Base-by-base conservation (phyloP, 92 coral and sea anemone species). In the Metridium senile region DNA sequence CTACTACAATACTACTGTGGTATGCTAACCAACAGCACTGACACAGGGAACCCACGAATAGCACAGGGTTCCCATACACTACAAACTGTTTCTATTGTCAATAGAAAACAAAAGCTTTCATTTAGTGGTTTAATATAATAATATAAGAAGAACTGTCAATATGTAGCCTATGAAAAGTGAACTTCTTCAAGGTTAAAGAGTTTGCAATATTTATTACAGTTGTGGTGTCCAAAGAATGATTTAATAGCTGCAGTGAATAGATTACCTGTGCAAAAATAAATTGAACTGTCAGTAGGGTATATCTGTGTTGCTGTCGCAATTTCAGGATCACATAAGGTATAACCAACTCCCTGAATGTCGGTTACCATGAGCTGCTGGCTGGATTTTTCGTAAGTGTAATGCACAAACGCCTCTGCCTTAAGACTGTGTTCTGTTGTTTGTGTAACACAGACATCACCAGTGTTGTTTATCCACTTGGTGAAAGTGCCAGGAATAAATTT, bases 311-410 rank as follows among this genome's bases (percentile, higher is more conserved):
- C n/a, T n/a, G n/a, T 66, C 11, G 71, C 71, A 4, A 66, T 66
- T 33, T 66, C 71, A 30, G 51, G 71, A 33, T 66, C 71, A 66
- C 71, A 66, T 11, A 66, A 39, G 25, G 71, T 66, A 30, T 66
- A 66, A 33, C 30, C 72, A 20, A 33, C 18, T 23, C n/a, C 72
- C 20, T 68, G 72, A 33, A 68, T 68, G 54, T 68, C 72, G 1
- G 54, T 33, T n/a, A 68, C 72, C 54, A 68, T 68, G 11, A 68
- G 51, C 19, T 68, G 72, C 7, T 34, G 9, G 26, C 35, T 1
- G 0, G 54, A 34, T 25, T 34, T 33, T 1, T 9, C 13, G 9
- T 67, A 67, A 8, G 53, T 67, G 29, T 67, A 67, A 25, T 67
- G 53, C 2, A 33, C 72, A 34, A 33, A 67, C 19, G 72, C 54